Evolutionary conservation across 2,113 vertebrate species (phyloP), one percentile per base, ranked within the genome.

Genomic region (Hippocampus mohnikei): DNA sequence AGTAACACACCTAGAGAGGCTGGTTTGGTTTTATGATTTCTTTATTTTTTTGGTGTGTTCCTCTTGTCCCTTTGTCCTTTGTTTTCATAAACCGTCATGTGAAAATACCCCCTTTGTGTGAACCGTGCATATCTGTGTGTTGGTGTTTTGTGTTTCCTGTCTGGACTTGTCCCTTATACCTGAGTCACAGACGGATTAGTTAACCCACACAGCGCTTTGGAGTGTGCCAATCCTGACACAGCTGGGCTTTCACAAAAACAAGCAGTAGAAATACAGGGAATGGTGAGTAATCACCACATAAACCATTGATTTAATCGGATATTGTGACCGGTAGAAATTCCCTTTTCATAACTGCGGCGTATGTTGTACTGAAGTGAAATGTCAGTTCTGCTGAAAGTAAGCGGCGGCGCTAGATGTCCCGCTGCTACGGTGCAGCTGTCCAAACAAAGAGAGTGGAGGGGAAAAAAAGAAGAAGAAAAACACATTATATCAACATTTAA

Each of bases 401-500:
- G 85, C 87, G 76, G 83, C 87, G 78, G 86, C 85, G 60, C 82
- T 70, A 80, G 88, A 85, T 85, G 74, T 81, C 91, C 90, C 50
- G 82, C 90, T 85, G 90, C 85, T 91, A 82, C 83, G 82, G 87
- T 87, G 84, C 92, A 93, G 92, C 92, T 93, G 92, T 92, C 72
- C 86, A 93, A 93, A 92, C 91, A 93, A 78, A 74, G 79, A 61
- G 77, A 71, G 60, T 25, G 23, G 21, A 56, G 27, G 65, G 25
- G 73, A 0, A 50, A 66, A 84, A 87, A 88, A 83, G 81, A 83
- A 81, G 80, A 88, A 91, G 84, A 87, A 92, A 90, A 91, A 90
- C 90, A 92, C 85, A 92, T 92, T 92, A 90, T 90, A 89, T 91
- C 90, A 92, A 90, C 87, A 87, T 92, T 92, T 92, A 90, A 92